Evolutionary conservation across 2,888 invertebrate species (phyloP).

Genomic region (Adela reaumurella): DNA sequence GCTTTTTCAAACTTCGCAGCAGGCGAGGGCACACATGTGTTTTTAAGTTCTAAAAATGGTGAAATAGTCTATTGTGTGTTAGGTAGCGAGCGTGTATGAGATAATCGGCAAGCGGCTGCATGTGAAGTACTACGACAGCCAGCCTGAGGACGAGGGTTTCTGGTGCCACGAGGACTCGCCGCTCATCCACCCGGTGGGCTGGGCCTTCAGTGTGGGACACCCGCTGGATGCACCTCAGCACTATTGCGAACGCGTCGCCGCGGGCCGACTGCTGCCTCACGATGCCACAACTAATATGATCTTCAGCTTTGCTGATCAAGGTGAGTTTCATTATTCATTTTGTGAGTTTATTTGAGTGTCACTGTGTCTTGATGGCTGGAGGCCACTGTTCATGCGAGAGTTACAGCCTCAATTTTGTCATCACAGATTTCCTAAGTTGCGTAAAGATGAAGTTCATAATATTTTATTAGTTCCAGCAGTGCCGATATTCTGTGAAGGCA

Average conservation of each 20-base stretch:
- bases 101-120: conserved; percentile 90
- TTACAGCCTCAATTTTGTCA: no score
- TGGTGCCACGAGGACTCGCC: conserved; percentile 98
- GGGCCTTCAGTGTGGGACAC: conserved; percentile 90
- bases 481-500: conserved; percentile 72
- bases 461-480: no score
- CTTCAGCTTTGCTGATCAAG: conserved; percentile 49
- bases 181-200: conserved; percentile 93
- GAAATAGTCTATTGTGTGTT: conserved; percentile 1
- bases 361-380: no score
- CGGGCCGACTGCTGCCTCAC: conserved; percentile 66
- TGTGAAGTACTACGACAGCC: conserved; percentile 83
- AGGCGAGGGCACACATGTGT: no score
- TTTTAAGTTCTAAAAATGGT: no score
- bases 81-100: conserved; percentile 84
- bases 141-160: conserved; percentile 79
- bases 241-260: conserved; percentile 71
- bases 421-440: no score
- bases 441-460: conserved; percentile 96
- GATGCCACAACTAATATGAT: conserved; percentile 83
- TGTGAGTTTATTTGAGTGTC: no score
- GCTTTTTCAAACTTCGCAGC: no score
- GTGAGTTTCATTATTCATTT: no score
- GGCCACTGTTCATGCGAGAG: no score
- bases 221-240: conserved; percentile 78